phyloP scores from a whole-genome alignment of 2,797 vertebrate species.

The Eptatretus atami region DNA sequence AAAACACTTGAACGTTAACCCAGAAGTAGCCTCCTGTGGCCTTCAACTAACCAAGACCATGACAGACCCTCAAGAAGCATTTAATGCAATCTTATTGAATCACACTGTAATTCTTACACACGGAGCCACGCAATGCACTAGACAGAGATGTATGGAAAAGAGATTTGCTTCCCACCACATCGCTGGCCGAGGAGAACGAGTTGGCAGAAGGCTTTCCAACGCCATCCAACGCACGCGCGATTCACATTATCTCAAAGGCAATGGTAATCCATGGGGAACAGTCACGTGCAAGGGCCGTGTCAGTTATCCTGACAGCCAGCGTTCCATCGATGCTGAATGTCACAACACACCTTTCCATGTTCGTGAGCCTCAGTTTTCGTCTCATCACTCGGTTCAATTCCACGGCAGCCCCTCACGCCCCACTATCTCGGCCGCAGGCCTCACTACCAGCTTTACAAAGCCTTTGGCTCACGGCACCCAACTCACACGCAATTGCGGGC shows the following conservation, averaged over 20 bases:
- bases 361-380: not conserved
- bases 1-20: no score
- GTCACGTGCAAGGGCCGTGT: constrained; percentile 73
- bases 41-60: no score
- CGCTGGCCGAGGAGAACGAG: constrained; percentile 84
- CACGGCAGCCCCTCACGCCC: not conserved
- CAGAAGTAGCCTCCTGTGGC: no score
- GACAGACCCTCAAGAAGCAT: no score
- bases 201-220: constrained; percentile 76
- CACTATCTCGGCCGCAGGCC: not conserved
- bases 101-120: not conserved
- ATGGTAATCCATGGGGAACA: constrained; percentile 97
- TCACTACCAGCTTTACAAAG: no score
- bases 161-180: constrained; percentile 41
- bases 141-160: not conserved
- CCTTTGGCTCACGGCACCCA: not conserved
- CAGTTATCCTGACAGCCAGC: constrained; percentile 95
- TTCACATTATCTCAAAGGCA: constrained; percentile 95
- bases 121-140: not conserved
- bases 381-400: not conserved
- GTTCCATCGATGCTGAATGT: constrained; percentile 54
- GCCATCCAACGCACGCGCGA: constrained; percentile 96
- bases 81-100: no score
- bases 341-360: not conserved
- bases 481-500: constrained; percentile 97